Base-by-base conservation (phyloP, 2,797 vertebrate genomes). In the Sarcophilus harrisii region DNA sequence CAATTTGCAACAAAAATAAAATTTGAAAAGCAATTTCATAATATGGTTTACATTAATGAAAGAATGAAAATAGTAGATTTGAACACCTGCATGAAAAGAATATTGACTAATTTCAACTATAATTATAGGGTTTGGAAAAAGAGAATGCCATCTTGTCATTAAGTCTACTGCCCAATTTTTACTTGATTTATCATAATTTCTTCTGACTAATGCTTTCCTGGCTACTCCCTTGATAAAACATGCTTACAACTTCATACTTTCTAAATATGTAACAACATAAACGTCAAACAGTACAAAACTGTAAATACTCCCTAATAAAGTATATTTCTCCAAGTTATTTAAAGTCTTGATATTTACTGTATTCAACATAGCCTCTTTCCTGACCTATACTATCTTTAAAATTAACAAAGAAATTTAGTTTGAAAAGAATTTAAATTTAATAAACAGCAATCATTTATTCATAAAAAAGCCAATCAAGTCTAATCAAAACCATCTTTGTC, bases 161-260 rank as follows among this genome's bases (percentile, higher is more conserved):
- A 92, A 92, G n/a, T 91, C 54, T 81, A 94, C 29, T 93, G n/a
- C 6, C 58, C 59, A 81, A 16, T 92, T 87, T 49, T 87, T 95
- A 91, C 90, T 96, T 97, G 92, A 55, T 45, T 45, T 45, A 91
- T 8, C 87, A 73, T 32, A 0, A 58, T 52, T 92, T 24, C 89
- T 90, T 55, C 93, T 45, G 24, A 29, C 57, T 93, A 49, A 18
- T 55, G 91, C 91, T 93, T 92, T 94, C 52, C 91, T 92, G 38
- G 57, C 73, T 13, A 90, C 54, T 57, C 9, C 73, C 91, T 58
- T 57, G 91, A 28, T 94, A 28, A 92, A 95, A 87, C 59, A 92
- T 91, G 95, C 45, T 54, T 94, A 4, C 94, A 90, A 94, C 93
- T 87, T 21, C n/a, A 2, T 87, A 89, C 54, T 96, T 97, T 27